Base-by-base conservation (phyloP, 2,113 vertebrate species). In the Nerophis lumbriciformis region DNA sequence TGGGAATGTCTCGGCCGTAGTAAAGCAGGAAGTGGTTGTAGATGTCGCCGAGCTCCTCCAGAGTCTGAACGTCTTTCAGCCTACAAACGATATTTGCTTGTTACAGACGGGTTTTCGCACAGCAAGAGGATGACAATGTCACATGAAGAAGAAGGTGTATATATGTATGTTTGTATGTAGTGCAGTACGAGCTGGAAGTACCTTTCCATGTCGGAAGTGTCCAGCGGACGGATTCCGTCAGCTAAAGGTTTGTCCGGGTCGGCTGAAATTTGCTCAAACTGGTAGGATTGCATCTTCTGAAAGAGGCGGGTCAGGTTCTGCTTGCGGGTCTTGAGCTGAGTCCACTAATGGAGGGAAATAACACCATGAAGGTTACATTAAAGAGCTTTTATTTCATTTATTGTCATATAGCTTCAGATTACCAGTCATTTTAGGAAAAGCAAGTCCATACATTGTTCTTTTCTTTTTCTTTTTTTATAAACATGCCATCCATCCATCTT, bases 1-100 rank as follows among this genome's bases (percentile, higher is more conserved):
- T 98, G 64, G 97, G 97, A 57, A 99, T 96, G 79, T 99, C 97
- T 61, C 95, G 92, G 48, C 97, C 97, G 14, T 99, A 99, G 82
- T 99, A 99, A 6, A 99, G 92, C 72, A 98, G 82, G 65, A 99
- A 99, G 82, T 99, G 96, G 80, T 97, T 95, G 80, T 99, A 99
- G 47, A 98, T 95, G 0, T 99, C 97, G 44, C 94, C 91, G 69
- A 99, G 89, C 70, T 98, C 97, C 2, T 99, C 97, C 73, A 96
- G 94, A 48, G 95, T 97, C 73, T 97, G 95, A 55, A 99, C 96
- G 0, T 99, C 96, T 84, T 98, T 99, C 53, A 99, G 81, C 76
- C 97, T 98, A 56, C 0, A 45, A 0, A 16, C 53, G 56, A 48
- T 2, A 1, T 21, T 57, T 62, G 5, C 42, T 0, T 54, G 49